phyloP scores from a whole-genome alignment of 1,140 invertebrate genomes.

The Mizuhopecten yessoensis region DNA sequence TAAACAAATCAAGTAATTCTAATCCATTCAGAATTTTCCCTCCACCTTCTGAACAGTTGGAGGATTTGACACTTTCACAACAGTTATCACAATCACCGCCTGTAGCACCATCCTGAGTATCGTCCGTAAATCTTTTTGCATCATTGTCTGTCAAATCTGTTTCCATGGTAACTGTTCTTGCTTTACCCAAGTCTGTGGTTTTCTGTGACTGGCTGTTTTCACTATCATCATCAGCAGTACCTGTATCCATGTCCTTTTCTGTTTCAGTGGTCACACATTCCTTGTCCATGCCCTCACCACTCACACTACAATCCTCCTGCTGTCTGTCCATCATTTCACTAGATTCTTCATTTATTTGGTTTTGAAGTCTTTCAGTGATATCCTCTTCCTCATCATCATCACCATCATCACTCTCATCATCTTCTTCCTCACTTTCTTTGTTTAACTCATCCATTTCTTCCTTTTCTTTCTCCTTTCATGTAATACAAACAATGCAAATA shows the following conservation, averaged over 20 bases:
- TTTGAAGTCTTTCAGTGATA: background rate
- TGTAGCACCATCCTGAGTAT: slow-evolving; percentile 17
- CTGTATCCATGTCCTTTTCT: slow-evolving; percentile 57
- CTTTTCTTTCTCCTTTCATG: background rate
- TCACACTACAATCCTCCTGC: background rate
- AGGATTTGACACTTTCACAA: background rate
- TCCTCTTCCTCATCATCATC: slow-evolving; percentile 61
- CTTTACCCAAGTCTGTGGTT: background rate
- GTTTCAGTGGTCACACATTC: background rate
- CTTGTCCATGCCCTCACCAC: background rate
- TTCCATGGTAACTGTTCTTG: background rate
- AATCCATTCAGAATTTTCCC: slow-evolving; percentile 76
- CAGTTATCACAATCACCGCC: background rate
- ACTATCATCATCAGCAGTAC: slow-evolving; percentile 21
- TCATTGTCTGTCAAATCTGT: background rate
- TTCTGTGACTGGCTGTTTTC: background rate
- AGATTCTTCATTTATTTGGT: background rate
- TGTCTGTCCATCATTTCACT: background rate
- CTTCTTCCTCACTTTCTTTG: slow-evolving; percentile 61
- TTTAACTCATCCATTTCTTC: slow-evolving; percentile 35
- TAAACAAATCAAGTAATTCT: slow-evolving; percentile 87
- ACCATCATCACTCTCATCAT: slow-evolving; percentile 48
- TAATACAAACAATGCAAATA: too few relatives aligned
- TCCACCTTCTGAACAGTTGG: slow-evolving; percentile 46
- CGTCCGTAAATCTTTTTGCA: background rate